Conservation (phyloP, 1,140 invertebrate species). For the Zophobas morio region DNA sequence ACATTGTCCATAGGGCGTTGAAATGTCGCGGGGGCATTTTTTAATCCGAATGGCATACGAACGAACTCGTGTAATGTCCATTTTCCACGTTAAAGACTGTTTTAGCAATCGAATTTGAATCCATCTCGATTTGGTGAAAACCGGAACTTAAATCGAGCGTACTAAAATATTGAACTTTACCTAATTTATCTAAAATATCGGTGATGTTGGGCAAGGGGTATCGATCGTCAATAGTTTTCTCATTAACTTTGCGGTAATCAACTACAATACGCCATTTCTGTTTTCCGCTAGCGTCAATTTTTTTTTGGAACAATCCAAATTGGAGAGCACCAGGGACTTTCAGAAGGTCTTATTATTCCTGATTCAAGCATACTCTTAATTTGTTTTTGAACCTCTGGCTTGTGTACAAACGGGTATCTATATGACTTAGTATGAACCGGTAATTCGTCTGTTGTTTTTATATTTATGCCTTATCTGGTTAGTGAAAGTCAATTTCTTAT, state of each 20-base stretch:
- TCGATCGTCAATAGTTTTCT: too few relatives aligned
- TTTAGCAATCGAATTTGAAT: not conserved
- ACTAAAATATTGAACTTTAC: not conserved
- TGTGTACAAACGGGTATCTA: conserved; percentile 61
- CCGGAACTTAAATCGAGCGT: too few relatives aligned
- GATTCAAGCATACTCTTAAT: conserved; percentile 58
- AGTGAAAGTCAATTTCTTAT: conserved; percentile 50
- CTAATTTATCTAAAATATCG: not conserved
- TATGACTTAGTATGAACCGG: conserved; percentile 64
- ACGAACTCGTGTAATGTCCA: not conserved
- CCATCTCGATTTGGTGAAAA: not conserved
- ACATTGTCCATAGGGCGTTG: not conserved
- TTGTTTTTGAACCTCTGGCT: conserved; percentile 63
- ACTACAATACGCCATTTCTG: too few relatives aligned
- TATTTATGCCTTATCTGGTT: conserved; percentile 58
- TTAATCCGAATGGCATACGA: too few relatives aligned
- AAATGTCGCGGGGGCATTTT: not conserved
- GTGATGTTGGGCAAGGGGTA: not conserved
- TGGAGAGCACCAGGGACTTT: conserved; percentile 66
- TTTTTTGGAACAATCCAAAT: conserved; percentile 63
- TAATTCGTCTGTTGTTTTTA: conserved; percentile 58
- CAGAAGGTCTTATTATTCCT: conserved; percentile 61
- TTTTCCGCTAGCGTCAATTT: too few relatives aligned
- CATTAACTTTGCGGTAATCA: too few relatives aligned
- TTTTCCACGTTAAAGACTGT: conserved; percentile 3